Conservation (phyloP, 2,797 vertebrate species). For the Siniperca scherzeri region DNA sequence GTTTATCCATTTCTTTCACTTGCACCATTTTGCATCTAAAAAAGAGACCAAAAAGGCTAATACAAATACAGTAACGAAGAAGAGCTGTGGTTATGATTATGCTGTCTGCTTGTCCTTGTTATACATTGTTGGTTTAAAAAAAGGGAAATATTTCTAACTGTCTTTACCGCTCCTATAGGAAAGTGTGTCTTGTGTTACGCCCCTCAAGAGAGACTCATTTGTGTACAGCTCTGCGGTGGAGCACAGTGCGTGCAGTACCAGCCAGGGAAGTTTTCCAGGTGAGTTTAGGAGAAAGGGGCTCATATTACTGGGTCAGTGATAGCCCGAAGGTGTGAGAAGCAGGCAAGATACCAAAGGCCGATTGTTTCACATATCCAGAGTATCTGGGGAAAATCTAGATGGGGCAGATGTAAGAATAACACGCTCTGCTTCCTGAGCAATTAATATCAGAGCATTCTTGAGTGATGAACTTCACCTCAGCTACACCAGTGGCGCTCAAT, state of each 20-base stretch:
- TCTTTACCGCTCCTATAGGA: conserved; percentile 82
- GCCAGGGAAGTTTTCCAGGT: conserved; percentile 87
- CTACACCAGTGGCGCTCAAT: conserved; percentile 13
- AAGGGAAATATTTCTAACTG: neutral
- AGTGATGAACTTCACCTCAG: conserved; percentile 30
- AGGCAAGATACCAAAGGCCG: conserved; percentile 4
- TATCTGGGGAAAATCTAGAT: conserved; percentile 38
- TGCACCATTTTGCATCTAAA: conserved; percentile 18
- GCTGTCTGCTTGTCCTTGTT: conserved; percentile 15
- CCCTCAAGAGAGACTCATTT: conserved; percentile 90
- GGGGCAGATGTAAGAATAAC: conserved; percentile 39
- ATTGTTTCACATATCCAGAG: conserved; percentile 17
- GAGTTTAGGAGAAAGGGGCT: conserved; percentile 33
- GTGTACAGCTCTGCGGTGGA: conserved; percentile 89
- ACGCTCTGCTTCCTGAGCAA: conserved; percentile 27
- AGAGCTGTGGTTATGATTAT: conserved; percentile 17
- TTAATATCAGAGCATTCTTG: conserved; percentile 23
- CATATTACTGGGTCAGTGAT: conserved; percentile 24
- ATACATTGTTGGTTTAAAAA: neutral
- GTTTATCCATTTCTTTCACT: conserved; percentile 23
- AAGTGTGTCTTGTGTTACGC: conserved; percentile 88
- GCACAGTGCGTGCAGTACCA: conserved; percentile 84
- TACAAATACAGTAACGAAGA: neutral
- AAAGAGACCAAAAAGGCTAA: conserved; percentile 16
- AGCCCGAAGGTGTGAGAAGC: conserved; percentile 32